phyloP scores from a whole-genome alignment of 64 coral and sea anemone species.

The Hydrozoanthus tunicans region DNA sequence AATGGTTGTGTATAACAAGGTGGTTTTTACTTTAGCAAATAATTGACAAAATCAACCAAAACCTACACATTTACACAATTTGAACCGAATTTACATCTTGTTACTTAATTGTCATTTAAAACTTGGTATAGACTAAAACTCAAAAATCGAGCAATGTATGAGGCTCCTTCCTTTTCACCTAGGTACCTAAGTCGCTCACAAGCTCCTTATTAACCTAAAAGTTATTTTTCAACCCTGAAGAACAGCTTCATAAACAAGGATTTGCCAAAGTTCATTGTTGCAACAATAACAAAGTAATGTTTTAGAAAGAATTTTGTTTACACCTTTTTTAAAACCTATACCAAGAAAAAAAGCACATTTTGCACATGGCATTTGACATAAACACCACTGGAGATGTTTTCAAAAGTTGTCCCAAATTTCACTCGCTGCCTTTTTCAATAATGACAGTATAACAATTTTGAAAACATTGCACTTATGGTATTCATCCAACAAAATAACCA shows the following conservation, averaged over 20 bases:
- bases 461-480: no score
- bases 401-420: no score
- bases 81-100: background rate
- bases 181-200: background rate
- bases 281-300: no score
- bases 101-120: background rate
- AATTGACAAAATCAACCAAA: background rate
- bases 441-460: no score
- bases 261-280: background rate
- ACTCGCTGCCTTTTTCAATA: no score
- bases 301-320: no score
- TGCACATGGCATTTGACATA: no score
- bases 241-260: no score
- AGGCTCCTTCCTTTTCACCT: background rate
- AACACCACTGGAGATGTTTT: no score
- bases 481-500: no score
- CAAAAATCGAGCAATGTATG: background rate
- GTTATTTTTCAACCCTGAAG: background rate
- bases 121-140: background rate
- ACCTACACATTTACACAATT: background rate
- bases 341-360: no score
- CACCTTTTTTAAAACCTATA: no score
- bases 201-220: background rate
- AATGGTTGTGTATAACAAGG: slow-evolving; percentile 2
- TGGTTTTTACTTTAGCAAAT: slow-evolving; percentile 5